These are phyloP conservation scores for Morus bassanus DNA, from an alignment of 2,797 vertebrate species.

Conservation along the genomic window DNA sequence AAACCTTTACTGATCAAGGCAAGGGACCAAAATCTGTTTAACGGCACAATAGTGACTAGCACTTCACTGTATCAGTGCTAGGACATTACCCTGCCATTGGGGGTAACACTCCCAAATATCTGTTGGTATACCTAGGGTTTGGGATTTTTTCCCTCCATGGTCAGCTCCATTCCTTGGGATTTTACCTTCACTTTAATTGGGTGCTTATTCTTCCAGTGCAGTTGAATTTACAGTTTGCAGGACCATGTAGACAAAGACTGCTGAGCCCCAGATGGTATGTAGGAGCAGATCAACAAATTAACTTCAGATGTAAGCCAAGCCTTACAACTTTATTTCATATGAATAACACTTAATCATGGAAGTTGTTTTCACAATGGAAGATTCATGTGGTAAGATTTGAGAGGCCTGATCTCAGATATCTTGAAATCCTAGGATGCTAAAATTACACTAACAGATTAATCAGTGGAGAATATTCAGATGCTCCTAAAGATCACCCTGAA, in stretches of 20 bases:
- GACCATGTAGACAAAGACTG: background rate
- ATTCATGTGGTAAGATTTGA: background rate
- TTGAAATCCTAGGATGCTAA: background rate
- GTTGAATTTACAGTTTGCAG: background rate
- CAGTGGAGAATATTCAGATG: background rate
- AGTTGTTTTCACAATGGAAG: background rate
- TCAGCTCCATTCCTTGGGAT: background rate
- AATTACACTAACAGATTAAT: background rate
- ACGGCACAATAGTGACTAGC: background rate
- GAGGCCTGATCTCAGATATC: background rate
- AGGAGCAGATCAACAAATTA: background rate
- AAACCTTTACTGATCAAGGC: background rate
- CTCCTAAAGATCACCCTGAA: background rate
- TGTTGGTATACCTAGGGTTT: background rate
- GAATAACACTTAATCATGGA: background rate
- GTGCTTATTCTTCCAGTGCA: background rate
- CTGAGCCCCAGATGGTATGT: background rate
- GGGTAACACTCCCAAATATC: background rate
- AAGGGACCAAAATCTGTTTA: background rate
- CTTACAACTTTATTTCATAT: background rate
- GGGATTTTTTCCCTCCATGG: background rate
- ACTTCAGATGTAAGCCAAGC: background rate
- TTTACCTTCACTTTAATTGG: background rate
- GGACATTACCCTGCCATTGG: background rate
- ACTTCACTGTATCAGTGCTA: background rate